phyloP scores from a whole-genome alignment of 2,113 vertebrate genomes.

The Aix galericulata region DNA sequence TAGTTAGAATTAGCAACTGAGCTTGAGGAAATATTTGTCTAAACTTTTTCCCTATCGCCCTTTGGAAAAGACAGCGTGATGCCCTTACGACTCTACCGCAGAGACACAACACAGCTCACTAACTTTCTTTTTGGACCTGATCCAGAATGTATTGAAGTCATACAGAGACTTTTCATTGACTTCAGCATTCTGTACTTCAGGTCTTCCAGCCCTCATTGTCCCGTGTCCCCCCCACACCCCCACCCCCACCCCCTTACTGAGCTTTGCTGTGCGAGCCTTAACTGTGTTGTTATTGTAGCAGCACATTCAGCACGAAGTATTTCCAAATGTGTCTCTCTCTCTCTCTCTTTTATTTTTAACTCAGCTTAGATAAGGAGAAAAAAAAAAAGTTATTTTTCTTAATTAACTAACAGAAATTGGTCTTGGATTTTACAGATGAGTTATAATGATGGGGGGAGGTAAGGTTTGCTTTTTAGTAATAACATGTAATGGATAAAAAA shows the following conservation, averaged over 20 bases:
- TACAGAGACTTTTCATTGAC: not conserved
- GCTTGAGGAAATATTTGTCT: constrained; percentile 45
- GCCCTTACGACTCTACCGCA: not conserved
- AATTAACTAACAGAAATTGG: constrained; percentile 12
- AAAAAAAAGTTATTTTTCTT: not conserved
- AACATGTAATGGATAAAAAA: constrained; percentile 33
- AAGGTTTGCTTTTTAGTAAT: constrained; percentile 22
- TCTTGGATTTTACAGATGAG: not conserved
- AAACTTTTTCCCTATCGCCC: not conserved
- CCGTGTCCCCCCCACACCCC: not conserved
- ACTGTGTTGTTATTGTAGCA: not conserved
- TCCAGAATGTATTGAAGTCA: not conserved
- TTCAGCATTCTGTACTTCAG: not conserved
- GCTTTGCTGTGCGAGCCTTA: not conserved
- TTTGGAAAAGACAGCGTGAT: not conserved
- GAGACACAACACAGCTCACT: not conserved
- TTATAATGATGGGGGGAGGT: not conserved
- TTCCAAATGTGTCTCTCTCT: not conserved
- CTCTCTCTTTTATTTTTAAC: not conserved
- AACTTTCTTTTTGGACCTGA: not conserved
- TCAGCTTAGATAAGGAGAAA: not conserved
- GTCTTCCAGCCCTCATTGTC: not conserved
- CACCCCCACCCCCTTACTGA: not conserved
- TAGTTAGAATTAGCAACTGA: constrained; percentile 36
- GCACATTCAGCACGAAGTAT: not conserved